These are phyloP conservation scores for Gopherus flavomarginatus DNA, from an alignment of 2,113 vertebrate species.

Conservation along the genomic window DNA sequence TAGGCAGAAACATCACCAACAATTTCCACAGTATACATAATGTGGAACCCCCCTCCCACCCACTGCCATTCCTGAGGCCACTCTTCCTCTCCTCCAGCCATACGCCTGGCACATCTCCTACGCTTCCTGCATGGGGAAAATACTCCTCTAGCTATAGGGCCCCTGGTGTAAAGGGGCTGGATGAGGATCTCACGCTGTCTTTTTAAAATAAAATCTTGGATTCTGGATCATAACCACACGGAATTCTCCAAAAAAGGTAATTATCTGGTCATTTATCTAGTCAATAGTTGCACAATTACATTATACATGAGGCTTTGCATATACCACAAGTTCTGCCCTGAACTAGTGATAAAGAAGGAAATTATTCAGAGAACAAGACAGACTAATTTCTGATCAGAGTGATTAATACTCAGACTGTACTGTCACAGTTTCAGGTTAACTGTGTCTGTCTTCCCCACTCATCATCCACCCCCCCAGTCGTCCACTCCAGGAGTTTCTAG, in stretches of 20 bases:
- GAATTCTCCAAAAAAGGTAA: neutral
- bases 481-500: too few relatives aligned
- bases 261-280: neutral
- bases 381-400: neutral
- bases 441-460: too few relatives aligned
- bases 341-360: neutral
- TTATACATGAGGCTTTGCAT: neutral
- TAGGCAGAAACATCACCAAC: too few relatives aligned
- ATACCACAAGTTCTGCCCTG: neutral
- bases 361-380: neutral
- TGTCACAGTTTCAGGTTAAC: too few relatives aligned
- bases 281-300: neutral
- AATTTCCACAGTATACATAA: too few relatives aligned
- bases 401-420: conserved; percentile 51
- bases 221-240: neutral
- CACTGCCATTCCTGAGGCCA: too few relatives aligned
- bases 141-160: neutral
- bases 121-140: neutral
- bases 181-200: neutral
- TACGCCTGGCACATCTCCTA: too few relatives aligned
- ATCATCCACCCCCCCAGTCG: too few relatives aligned
- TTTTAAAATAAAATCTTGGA: neutral
- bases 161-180: neutral
- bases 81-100: neutral
- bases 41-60: too few relatives aligned